Conservation (phyloP, 2,797 vertebrate genomes). For the Myotis vivesi region DNA sequence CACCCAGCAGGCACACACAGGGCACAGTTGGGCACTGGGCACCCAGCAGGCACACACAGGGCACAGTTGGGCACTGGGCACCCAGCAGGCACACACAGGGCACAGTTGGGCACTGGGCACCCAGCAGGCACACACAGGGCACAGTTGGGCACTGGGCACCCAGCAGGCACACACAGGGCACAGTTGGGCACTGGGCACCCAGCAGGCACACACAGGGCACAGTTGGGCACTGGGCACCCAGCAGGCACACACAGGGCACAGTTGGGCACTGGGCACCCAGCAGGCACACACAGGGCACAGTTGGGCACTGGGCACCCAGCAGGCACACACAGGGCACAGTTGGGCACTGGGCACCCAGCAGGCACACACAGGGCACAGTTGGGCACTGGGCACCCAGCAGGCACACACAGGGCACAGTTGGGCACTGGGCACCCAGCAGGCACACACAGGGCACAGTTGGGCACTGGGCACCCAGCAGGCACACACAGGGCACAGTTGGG, state of each 20-base stretch:
- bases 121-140: too few species aligned
- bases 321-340: not conserved
- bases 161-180: not conserved
- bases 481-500: not conserved
- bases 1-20: not conserved
- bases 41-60: not conserved
- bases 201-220: not conserved
- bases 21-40: not conserved
- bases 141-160: too few species aligned
- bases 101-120: too few species aligned
- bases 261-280: not conserved
- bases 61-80: not conserved
- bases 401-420: not conserved
- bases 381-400: not conserved
- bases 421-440: not conserved
- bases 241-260: not conserved
- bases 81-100: too few species aligned
- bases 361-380: not conserved
- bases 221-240: not conserved
- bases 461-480: not conserved
- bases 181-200: too few species aligned
- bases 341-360: not conserved
- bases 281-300: not conserved
- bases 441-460: not conserved
- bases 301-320: not conserved